Conservation (phyloP, 2,797 vertebrate genomes). For the Presbytis comata region DNA sequence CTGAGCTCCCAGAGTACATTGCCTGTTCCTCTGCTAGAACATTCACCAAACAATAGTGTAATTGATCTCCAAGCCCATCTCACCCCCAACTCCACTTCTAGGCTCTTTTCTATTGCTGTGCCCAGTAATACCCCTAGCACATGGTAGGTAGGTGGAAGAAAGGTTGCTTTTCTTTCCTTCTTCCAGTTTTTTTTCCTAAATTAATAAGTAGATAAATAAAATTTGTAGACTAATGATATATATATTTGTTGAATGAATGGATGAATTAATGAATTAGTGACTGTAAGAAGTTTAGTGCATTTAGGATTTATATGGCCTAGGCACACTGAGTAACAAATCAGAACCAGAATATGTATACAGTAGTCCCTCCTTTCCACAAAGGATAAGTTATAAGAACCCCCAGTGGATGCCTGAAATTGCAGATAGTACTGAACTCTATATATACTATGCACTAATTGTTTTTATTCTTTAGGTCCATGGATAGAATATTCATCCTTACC, state of each 20-base stretch:
- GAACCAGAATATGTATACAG: neutral
- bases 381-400: neutral
- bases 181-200: neutral
- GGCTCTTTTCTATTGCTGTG: no score
- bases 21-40: neutral
- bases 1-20: neutral
- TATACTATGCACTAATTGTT: no score
- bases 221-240: neutral
- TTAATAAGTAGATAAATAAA: neutral
- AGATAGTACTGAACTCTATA: neutral
- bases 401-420: neutral
- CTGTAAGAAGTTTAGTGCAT: neutral
- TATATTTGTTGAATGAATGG: neutral
- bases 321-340: neutral
- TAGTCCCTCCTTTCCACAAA: neutral
- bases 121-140: rapidly evolving
- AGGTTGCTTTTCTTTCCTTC: neutral
- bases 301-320: neutral
- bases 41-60: neutral
- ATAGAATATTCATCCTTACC: neutral
- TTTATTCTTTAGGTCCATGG: neutral
- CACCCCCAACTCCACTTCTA: rapidly evolving
- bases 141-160: neutral
- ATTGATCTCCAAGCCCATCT: neutral
- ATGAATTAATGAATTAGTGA: neutral